phyloP scores from a whole-genome alignment of 2,888 invertebrate species.

The Temnothorax rugatulus region DNA sequence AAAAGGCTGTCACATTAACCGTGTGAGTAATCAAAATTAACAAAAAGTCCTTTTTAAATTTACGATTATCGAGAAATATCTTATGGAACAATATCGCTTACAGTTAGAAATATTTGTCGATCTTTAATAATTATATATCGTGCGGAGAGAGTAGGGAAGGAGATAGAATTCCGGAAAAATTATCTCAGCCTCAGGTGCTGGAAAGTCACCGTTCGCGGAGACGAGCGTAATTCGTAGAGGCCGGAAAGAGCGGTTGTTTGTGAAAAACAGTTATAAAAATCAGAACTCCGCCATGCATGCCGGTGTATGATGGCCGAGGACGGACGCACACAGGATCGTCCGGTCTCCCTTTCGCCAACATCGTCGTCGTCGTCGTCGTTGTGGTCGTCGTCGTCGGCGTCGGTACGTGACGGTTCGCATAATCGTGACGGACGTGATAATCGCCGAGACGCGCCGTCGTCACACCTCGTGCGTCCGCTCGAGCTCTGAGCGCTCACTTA shows the following conservation, averaged over 20 bases:
- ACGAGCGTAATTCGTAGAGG: conserved; percentile 80
- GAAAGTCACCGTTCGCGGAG: conserved; percentile 20
- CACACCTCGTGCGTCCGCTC: conserved; percentile 78
- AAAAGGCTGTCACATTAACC: background rate
- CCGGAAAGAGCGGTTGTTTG: conserved; percentile 83
- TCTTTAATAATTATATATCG: background rate
- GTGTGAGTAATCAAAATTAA: background rate
- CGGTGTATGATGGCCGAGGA: conserved; percentile 37
- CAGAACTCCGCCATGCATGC: conserved; percentile 76
- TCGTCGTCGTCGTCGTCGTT: conserved; percentile 52
- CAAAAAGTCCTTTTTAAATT: background rate
- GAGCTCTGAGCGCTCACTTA: conserved; percentile 70
- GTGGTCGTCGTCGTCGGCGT: conserved; percentile 48
- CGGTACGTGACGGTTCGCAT: conserved; percentile 80
- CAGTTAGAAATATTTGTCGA: background rate
- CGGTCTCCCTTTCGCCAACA: conserved; percentile 35
- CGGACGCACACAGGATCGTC: conserved; percentile 16
- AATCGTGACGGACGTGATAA: conserved; percentile 85
- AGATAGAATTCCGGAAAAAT: background rate
- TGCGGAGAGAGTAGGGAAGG: too few relatives aligned
- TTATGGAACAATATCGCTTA: background rate
- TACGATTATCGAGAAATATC: background rate
- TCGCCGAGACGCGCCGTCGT: conserved; percentile 82
- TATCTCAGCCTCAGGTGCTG: conserved; percentile 45
- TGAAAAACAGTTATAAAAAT: conserved; percentile 84